These are phyloP conservation scores for Agrenia bidenticulata DNA, from an alignment of 2,888 invertebrate genomes.

Conservation along the genomic window DNA sequence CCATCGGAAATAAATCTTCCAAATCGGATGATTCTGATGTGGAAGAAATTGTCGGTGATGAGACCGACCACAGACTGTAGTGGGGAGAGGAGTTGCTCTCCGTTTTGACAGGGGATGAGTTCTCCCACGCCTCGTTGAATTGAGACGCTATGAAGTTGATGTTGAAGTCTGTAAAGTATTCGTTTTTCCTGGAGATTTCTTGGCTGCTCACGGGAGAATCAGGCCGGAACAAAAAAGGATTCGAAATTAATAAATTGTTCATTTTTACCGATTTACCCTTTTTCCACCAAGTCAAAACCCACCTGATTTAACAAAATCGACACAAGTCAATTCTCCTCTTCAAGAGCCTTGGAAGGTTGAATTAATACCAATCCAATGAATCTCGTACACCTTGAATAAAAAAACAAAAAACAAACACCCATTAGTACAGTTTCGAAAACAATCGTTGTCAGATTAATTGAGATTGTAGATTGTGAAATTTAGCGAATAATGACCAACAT, in stretches of 20 bases:
- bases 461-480: no score
- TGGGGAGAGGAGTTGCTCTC: background rate
- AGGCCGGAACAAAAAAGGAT: conserved; percentile 50
- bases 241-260: conserved; percentile 47
- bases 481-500: no score
- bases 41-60: conserved; percentile 24
- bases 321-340: no score
- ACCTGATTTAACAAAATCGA: conserved; percentile 16
- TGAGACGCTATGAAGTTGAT: conserved; percentile 29
- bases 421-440: no score
- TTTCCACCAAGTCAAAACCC: background rate
- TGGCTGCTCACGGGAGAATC: conserved; percentile 15
- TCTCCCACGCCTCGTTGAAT: conserved; percentile 39
- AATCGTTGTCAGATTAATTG: no score
- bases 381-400: no score
- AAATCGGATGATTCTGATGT: conserved; percentile 6
- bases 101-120: background rate
- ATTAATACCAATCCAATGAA: no score
- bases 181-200: background rate
- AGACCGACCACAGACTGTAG: background rate
- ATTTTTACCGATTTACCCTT: conserved; percentile 25
- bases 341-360: no score
- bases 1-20: conserved; percentile 1
- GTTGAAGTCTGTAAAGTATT: conserved; percentile 10
- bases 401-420: no score